Conservation (phyloP, 2,797 vertebrate species). For the Adrianichthys oophorus region DNA sequence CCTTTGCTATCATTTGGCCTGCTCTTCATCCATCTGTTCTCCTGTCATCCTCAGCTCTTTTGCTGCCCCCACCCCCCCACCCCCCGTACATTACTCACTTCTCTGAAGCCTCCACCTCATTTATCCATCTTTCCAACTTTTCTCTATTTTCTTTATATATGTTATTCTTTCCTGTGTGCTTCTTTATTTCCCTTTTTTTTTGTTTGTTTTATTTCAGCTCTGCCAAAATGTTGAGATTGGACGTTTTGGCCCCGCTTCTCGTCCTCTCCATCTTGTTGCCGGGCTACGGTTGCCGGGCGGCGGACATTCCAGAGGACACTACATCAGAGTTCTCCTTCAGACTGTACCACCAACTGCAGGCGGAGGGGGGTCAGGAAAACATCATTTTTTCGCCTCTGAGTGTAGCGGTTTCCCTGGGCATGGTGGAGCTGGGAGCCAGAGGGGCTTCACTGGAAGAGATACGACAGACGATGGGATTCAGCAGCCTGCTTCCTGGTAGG, state of each 20-base stretch:
- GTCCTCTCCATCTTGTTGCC: conserved; percentile 79
- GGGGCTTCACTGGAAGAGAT: conserved; percentile 91
- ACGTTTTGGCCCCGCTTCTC: conserved; percentile 60
- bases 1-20: conserved; percentile 12
- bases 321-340: conserved; percentile 90
- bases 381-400: conserved; percentile 95
- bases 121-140: conserved; percentile 2
- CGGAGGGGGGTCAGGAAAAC: conserved; percentile 86
- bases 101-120: conserved; percentile 3
- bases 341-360: conserved; percentile 90
- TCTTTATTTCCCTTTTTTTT: background rate
- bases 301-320: conserved; percentile 83
- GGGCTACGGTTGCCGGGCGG: conserved; percentile 73
- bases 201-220: conserved; percentile 5
- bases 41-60: conserved; percentile 21
- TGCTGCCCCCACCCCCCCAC: conserved; percentile 3
- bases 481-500: conserved; percentile 85
- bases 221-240: conserved; percentile 65
- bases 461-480: conserved; percentile 87
- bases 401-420: conserved; percentile 87
- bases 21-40: conserved; percentile 13
- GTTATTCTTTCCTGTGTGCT: conserved; percentile 3
- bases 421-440: conserved; percentile 92
- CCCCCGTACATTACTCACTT: conserved; percentile 11
- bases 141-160: conserved; percentile 1